Percentiles rank a stretch among this genome's conserved stretches.
Evolutionary conservation across 2,797 vertebrate genomes (phyloP).

Genomic region (Merluccius polli): DNA sequence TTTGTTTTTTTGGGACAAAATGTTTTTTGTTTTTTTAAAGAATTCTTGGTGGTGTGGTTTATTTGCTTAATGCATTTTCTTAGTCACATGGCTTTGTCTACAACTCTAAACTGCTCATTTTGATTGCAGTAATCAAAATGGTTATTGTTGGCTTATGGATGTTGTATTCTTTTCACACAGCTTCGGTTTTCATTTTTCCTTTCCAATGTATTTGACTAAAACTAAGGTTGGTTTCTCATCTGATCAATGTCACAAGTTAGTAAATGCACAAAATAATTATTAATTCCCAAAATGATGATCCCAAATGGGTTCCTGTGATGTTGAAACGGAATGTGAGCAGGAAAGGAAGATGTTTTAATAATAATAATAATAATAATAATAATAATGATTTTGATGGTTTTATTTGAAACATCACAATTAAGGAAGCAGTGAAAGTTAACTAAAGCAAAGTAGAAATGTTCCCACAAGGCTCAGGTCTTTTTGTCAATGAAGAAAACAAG

Average conservation of each 20-base stretch:
- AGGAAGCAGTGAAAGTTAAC: neutral
- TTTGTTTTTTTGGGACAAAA: neutral
- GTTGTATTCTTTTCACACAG: slow-evolving; percentile 18
- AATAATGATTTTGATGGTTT: no score
- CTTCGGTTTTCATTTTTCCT: slow-evolving; percentile 14
- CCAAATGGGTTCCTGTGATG: neutral
- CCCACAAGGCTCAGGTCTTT: slow-evolving; percentile 22
- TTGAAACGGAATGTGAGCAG: neutral
- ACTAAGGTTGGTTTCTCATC: slow-evolving; percentile 8
- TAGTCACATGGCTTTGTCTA: slow-evolving; percentile 58
- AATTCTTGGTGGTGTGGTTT: slow-evolving; percentile 8
- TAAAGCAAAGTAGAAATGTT: slow-evolving; percentile 9
- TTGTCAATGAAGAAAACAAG: slow-evolving; percentile 43
- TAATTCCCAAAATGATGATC: slow-evolving; percentile 44
- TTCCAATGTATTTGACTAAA: neutral
- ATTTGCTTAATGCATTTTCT: slow-evolving; percentile 25
- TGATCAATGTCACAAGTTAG: slow-evolving; percentile 18
- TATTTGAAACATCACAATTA: neutral
- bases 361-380: no score
- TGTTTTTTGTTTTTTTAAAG: slow-evolving; percentile 14
- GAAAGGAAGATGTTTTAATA: neutral
- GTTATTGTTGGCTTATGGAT: slow-evolving; percentile 23
- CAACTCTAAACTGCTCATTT: slow-evolving; percentile 48
- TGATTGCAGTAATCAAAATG: slow-evolving; percentile 65
- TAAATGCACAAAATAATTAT: neutral